Evolutionary conservation across 2,797 vertebrate species (phyloP), one percentile per base, ranked within the genome.

Genomic region (Bryconaethiops microstoma): DNA sequence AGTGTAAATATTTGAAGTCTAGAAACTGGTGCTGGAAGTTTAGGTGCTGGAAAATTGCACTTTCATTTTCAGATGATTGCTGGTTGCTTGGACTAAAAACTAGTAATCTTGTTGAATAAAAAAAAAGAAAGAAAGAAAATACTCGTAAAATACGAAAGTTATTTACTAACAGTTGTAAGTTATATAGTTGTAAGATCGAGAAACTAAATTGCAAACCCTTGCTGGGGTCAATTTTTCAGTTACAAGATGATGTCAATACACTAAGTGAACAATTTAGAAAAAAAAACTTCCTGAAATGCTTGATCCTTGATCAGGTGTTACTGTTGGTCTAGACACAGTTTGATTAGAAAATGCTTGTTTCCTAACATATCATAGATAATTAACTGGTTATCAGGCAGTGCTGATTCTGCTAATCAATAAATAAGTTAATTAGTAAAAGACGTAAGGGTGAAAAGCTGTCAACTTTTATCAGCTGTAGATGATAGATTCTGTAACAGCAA

Each of bases 391-490:
- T 60, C 55, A 40, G 23, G n/a, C 4, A 45, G 45, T 9, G 7
- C 12, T 23, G 12, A 2, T 17, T 40, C 17, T 0, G 0, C 13
- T 45, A 48, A 19, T 65, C 70, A 57, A 19, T 42, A 42, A 65
- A 54, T 1, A 6, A 57, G 60, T 65, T 48, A 13, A 50, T 80
- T 63, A 25, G 14, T 12, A 40, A 12, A 69, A 19, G 17, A 21
- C 5, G 3, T 62, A 54, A 63, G 48, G 23, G 3, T 35, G 21
- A 62, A 35, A 39, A 39, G 29, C 12, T 62, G 21, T 52, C 3
- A 10, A 2, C 60, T 7, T 45, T 23, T 70, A 81, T 71, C 45
- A 76, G 39, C 42, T 69, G n/a, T 40, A 52, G 55, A 52, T 63
- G 25, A 70, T 4, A 39, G 63, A 39, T 19, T 35, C n/a, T 60